Evolutionary conservation across 2,113 vertebrate species (phyloP), one percentile per base, ranked within the genome.

Genomic region (Mirounga angustirostris): DNA sequence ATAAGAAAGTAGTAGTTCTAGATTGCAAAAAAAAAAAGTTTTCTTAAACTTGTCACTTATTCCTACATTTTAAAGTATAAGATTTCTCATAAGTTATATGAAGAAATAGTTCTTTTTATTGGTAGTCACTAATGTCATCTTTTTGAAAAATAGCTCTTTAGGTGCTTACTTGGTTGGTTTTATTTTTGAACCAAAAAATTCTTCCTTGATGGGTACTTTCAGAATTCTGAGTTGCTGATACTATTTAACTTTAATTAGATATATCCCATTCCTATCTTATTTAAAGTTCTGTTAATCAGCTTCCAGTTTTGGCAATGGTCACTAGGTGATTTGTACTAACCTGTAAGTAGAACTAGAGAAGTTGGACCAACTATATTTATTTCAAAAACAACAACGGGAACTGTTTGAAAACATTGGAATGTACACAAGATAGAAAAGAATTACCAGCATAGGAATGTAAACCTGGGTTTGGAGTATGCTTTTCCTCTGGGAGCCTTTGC

Each of bases 81-180:
- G 9, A 7, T 91, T 89, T 95, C 71, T 61, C 33, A 0, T 94
- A 76, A 95, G 11, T 56, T 92, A 33, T 71, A 65, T 93, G 28
- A 82, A 86, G 28, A 79, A 87, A 24, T 67, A 83, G 40, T 88
- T 52, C 5, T 81, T 87, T 80, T 74, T 89, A 85, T 54, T 94
- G 74, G 3, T 82, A 84, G 16, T 71, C 28, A 46, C 80, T 89
- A 52, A 36, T 59, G 12, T 73, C 36, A n/a, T 85, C 19, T 92
- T 94, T 91, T 71, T 1, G 30, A 65, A 95, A 88, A 93, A 85
- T 84, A 85, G 52, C 7, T 54, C 90, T 93, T 94, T 94, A 89
- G 12, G 21, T 94, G 33, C 58, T 91, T 81, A 21, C 8, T 88
- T 65, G 28, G 22, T 92, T 85, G 59, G 1, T 90, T 83, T 86